Evolutionary conservation across 2,888 invertebrate species (phyloP).

Genomic region (Pocota personata): DNA sequence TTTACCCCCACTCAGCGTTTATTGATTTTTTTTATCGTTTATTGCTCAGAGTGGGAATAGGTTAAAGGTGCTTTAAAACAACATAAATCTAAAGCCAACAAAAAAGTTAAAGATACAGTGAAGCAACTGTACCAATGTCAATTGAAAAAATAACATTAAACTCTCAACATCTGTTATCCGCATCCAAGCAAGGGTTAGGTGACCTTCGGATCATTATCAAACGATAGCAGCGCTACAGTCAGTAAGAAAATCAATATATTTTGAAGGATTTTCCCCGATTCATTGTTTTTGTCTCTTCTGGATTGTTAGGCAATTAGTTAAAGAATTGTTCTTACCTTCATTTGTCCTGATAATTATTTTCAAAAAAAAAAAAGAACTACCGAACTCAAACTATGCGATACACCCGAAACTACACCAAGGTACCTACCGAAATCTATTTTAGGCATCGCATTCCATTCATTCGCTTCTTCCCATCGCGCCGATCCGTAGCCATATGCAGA

Average conservation of each 20-base stretch:
- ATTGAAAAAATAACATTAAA: no score
- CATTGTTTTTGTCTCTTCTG: slow-evolving; percentile 1
- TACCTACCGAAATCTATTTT: slow-evolving; percentile 64
- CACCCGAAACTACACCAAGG: slow-evolving; percentile 40
- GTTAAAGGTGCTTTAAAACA: slow-evolving; percentile 17
- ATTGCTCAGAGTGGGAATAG: background rate
- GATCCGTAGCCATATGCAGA: slow-evolving; percentile 53
- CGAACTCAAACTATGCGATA: slow-evolving; percentile 49
- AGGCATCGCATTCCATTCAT: slow-evolving; percentile 48
- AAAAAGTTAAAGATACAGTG: background rate
- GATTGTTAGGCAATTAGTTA: slow-evolving; percentile 38
- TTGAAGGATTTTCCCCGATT: background rate
- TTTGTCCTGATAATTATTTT: slow-evolving; percentile 6
- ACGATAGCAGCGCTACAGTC: background rate
- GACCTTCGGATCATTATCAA: slow-evolving; percentile 28
- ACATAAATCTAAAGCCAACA: background rate
- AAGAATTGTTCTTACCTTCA: slow-evolving; percentile 52
- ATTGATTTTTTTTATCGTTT: slow-evolving; percentile 42
- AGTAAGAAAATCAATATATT: slow-evolving; percentile 39
- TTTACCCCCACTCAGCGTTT: slow-evolving; percentile 16
- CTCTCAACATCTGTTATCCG: background rate
- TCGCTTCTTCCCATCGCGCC: slow-evolving; percentile 20
- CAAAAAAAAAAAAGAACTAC: slow-evolving; percentile 5
- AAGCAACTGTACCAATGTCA: background rate
- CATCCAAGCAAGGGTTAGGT: slow-evolving; percentile 31